Conservation (phyloP, 2,888 invertebrate species). For the Ophion ellenae region DNA sequence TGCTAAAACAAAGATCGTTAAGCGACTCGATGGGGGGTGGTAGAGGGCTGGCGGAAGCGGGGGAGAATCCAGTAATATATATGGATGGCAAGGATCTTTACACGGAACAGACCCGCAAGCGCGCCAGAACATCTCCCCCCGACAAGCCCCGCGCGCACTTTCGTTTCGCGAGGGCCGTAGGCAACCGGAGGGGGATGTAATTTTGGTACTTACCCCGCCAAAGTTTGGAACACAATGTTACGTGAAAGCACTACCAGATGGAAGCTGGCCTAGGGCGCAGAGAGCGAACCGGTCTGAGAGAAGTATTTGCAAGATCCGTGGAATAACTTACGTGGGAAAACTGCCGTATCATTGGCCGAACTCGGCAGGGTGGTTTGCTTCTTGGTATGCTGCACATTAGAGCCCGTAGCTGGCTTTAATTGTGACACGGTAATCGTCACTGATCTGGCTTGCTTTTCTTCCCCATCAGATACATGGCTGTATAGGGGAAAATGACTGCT, state of each 20-base stretch:
- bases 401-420: conserved; percentile 30
- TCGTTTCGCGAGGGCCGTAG: conserved; percentile 73
- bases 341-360: conserved; percentile 70
- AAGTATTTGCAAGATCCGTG: conserved; percentile 74
- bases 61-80: conserved; percentile 77
- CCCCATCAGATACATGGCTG: neutral
- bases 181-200: conserved; percentile 75
- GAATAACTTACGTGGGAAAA: conserved; percentile 73
- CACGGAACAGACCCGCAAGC: conserved; percentile 62
- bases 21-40: conserved; percentile 67
- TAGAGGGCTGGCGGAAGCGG: conserved; percentile 37
- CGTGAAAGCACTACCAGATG: conserved; percentile 79
- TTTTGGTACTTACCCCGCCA: conserved; percentile 78
- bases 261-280: conserved; percentile 69
- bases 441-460: conserved; percentile 16
- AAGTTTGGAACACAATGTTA: conserved; percentile 80
- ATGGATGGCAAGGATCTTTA: conserved; percentile 73
- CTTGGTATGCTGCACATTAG: conserved; percentile 15
- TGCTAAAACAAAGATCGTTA: conserved; percentile 79
- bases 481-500: neutral
- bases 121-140: conserved; percentile 53
- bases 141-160: conserved; percentile 67
- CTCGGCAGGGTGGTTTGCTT: conserved; percentile 38
- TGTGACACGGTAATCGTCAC: conserved; percentile 59
- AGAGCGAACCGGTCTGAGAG: conserved; percentile 43